phyloP scores from a whole-genome alignment of 2,797 vertebrate genomes.

The Cryptoblepharus egeriae region DNA sequence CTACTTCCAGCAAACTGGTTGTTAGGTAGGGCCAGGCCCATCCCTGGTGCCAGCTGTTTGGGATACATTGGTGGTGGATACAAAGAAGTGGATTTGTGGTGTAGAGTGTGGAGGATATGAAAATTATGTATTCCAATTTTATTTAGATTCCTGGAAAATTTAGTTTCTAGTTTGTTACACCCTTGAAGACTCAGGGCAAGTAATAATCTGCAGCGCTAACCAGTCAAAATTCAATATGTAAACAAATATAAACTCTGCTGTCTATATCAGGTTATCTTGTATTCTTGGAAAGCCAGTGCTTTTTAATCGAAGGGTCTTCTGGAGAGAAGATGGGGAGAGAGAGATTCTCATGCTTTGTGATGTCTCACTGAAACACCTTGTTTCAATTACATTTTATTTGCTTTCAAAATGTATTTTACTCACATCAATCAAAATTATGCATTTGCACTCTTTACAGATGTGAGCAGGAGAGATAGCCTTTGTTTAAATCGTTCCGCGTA shows the following conservation, averaged over 20 bases:
- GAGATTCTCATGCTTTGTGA: neutral
- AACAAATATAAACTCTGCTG: neutral
- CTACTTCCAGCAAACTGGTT: too few species aligned
- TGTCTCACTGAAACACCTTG: neutral
- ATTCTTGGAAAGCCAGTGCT: neutral
- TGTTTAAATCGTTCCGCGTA: neutral
- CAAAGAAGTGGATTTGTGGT: neutral
- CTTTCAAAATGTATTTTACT: neutral
- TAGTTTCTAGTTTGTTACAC: neutral
- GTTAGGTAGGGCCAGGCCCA: too few species aligned
- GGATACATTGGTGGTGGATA: neutral
- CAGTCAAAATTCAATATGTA: neutral
- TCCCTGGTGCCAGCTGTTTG: neutral
- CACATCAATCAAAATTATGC: neutral
- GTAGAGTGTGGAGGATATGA: neutral
- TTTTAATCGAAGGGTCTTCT: neutral
- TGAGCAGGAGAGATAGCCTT: neutral
- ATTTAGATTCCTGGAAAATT: neutral
- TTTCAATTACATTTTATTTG: neutral
- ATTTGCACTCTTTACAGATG: neutral
- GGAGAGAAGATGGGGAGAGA: neutral
- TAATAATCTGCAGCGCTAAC: neutral
- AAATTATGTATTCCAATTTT: too few species aligned
- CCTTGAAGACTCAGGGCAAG: neutral
- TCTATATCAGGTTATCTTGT: neutral